A percentile compares a stretch with the other conserved stretches of the same genome.
phyloP scores from a whole-genome alignment of 2,113 vertebrate species.

The Amphilophus citrinellus region DNA sequence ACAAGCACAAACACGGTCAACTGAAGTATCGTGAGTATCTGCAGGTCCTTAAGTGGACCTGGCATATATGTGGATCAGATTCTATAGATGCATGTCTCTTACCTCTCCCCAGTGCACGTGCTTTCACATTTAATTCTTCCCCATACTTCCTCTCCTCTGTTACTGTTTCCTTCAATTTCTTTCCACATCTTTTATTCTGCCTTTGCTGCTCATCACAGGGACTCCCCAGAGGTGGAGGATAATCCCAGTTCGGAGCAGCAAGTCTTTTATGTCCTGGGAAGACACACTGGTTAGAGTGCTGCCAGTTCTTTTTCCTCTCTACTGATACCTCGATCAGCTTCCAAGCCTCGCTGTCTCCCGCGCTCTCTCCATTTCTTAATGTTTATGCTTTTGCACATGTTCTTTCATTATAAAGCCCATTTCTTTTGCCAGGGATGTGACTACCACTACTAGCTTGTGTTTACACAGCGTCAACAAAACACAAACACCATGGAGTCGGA shows the following conservation, averaged over 20 bases:
- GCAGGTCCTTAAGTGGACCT: constrained; percentile 39
- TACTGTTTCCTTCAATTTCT: constrained; percentile 60
- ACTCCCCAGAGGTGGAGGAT: constrained; percentile 68
- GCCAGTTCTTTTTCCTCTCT: constrained; percentile 45
- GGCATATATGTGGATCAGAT: constrained; percentile 41
- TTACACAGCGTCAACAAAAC: constrained; percentile 40
- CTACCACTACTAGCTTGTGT: constrained; percentile 20
- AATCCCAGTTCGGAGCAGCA: constrained; percentile 68
- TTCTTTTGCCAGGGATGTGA: constrained; percentile 35
- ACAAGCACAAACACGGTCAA: constrained; percentile 37
- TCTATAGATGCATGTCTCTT: constrained; percentile 36
- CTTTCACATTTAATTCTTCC: constrained; percentile 50
- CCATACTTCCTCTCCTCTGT: constrained; percentile 38
- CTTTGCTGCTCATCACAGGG: constrained; percentile 59
- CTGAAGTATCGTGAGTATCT: constrained; percentile 11
- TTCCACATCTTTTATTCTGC: constrained; percentile 54
- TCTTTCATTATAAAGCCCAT: constrained; percentile 48
- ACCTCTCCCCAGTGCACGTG: constrained; percentile 31
- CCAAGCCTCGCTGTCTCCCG: not conserved
- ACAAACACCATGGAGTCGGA: constrained; percentile 43
- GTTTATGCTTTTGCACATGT: constrained; percentile 21
- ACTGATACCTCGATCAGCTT: constrained; percentile 51
- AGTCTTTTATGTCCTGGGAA: constrained; percentile 76
- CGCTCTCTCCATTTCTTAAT: not conserved
- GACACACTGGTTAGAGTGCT: constrained; percentile 54